Conservation (phyloP, 2,797 vertebrate genomes). For the Toxotes lorentzi region DNA sequence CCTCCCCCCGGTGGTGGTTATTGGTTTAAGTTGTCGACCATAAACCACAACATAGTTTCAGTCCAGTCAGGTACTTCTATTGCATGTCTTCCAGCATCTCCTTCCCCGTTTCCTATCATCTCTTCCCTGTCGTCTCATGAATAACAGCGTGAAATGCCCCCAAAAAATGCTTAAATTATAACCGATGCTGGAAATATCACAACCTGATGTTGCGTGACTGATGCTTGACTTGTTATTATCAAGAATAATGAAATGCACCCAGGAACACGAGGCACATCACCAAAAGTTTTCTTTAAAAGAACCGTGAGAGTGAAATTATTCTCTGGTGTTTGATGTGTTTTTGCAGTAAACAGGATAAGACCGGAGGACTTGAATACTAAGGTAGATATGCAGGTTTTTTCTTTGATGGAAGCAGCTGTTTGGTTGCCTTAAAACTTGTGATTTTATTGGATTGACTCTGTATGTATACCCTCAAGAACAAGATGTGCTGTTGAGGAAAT, state of each 20-base stretch:
- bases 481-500: not conserved
- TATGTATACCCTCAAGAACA: not conserved
- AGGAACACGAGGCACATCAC: not conserved
- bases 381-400: not conserved
- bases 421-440: not conserved
- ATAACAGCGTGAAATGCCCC: not conserved
- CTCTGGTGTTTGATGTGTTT: not conserved
- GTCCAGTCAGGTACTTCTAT: not conserved
- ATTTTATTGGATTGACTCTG: not conserved
- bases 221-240: not conserved
- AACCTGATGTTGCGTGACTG: fast-evolving
- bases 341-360: not conserved
- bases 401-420: not conserved
- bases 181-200: not conserved
- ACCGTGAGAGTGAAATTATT: not conserved
- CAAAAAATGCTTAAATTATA: not conserved
- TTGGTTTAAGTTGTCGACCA: not conserved
- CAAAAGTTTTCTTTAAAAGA: not conserved
- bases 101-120: not conserved
- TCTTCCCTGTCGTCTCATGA: not conserved
- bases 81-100: not conserved
- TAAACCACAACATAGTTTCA: not conserved
- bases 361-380: not conserved
- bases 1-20: not conserved
- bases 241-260: not conserved